Evolutionary conservation across 2,888 invertebrate genomes (phyloP).

Genomic region (Drosophila nr. perissopoda): DNA sequence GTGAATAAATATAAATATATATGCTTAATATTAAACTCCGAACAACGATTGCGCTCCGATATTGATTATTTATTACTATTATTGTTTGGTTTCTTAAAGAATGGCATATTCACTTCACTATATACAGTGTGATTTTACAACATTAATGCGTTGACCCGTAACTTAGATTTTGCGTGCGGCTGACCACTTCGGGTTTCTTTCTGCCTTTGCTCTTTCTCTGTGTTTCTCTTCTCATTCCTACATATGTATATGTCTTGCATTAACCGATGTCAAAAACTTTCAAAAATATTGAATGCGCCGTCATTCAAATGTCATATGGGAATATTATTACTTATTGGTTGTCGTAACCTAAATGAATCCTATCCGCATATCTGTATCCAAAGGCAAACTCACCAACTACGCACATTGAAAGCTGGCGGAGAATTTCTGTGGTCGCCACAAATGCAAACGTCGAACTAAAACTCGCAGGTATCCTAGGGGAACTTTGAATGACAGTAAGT

Average conservation of each 20-base stretch:
- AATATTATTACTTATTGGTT: slow-evolving; percentile 2
- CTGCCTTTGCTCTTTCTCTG: too few species aligned
- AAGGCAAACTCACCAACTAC: slow-evolving; percentile 23
- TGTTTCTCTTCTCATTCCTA: too few species aligned
- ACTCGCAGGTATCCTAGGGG: slow-evolving; percentile 60
- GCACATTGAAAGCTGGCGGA: slow-evolving; percentile 3
- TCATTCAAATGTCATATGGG: slow-evolving; percentile 2
- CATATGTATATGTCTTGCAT: background rate
- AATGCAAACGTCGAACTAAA: slow-evolving; percentile 52
- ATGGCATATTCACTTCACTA: too few species aligned
- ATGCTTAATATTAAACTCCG: too few species aligned
- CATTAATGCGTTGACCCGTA: too few species aligned
- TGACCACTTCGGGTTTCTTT: too few species aligned
- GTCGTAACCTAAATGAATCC: slow-evolving; percentile 19
- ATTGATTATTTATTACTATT: too few species aligned
- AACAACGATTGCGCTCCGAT: background rate
- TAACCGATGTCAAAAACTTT: background rate
- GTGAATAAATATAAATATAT: slow-evolving; percentile 4
- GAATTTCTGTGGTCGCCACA: slow-evolving; percentile 12
- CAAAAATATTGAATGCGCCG: background rate
- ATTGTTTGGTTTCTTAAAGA: too few species aligned
- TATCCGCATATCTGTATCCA: slow-evolving; percentile 5
- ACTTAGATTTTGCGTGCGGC: too few species aligned
- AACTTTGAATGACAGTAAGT: slow-evolving; percentile 60
- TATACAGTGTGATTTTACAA: too few species aligned